Percentiles rank a stretch among this genome's conserved stretches.
Evolutionary conservation across 2,113 vertebrate genomes (phyloP).

Genomic region (Neofelis nebulosa): DNA sequence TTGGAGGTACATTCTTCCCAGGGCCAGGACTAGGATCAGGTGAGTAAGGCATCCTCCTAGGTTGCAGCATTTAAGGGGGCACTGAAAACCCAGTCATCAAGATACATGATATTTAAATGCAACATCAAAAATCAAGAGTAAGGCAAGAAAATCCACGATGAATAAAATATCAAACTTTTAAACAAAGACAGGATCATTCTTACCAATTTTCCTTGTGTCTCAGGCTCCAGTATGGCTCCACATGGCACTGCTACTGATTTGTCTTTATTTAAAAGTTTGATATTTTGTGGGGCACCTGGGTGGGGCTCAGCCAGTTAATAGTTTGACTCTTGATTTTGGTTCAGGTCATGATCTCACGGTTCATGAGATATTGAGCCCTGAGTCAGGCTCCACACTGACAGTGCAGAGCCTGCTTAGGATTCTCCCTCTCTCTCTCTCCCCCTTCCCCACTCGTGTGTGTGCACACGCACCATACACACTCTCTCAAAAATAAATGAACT

Average conservation of each 20-base stretch:
- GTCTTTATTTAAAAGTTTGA: neutral
- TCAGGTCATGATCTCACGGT: too few relatives aligned
- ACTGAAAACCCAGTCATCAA: neutral
- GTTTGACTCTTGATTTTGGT: too few relatives aligned
- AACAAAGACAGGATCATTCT: neutral
- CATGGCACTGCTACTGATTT: neutral
- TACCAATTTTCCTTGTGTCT: neutral
- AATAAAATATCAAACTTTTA: neutral
- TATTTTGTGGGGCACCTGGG: neutral
- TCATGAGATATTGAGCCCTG: too few relatives aligned
- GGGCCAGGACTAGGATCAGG: neutral
- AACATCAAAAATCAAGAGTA: neutral
- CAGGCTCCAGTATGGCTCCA: neutral
- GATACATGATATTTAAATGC: neutral
- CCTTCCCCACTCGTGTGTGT: too few relatives aligned
- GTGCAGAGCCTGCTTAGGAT: too few relatives aligned
- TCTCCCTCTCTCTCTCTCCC: too few relatives aligned
- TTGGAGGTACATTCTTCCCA: neutral
- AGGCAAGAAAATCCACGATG: neutral
- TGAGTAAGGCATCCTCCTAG: neutral
- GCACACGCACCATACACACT: too few relatives aligned
- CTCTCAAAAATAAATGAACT: neutral
- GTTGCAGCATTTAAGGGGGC: neutral
- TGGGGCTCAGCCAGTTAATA: too few relatives aligned
- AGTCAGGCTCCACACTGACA: too few relatives aligned